Base-by-base conservation (phyloP, 2,113 vertebrate genomes). In the Peromyscus leucopus region DNA sequence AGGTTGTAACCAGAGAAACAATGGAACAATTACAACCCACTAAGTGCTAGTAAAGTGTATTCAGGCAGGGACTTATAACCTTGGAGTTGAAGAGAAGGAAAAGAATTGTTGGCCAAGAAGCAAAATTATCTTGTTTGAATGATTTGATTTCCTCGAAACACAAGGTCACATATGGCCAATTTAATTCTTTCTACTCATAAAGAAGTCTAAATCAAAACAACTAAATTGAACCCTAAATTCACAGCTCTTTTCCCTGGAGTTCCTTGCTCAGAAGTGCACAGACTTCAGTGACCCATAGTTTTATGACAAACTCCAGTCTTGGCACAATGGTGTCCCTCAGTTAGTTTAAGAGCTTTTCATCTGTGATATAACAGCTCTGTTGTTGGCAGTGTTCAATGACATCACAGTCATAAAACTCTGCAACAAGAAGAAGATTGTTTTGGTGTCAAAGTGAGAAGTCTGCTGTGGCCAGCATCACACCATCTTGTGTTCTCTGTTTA, bases 371-470 rank as follows among this genome's bases (percentile, higher is more conserved):
- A 93, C 97, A 91, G 88, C 48, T 82, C 92, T 95, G 95, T 96
- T 98, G 96, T 98, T 91, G 61, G 78, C 90, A 96, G 93, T 0
- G 0, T 24, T 90, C 67, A 12, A 59, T 98, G 97, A 97, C 97
- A 97, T 98, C 96, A 97, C n/a, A 76, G 96, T 76, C 89, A 91
- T 97, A 97, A 97, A 98, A 96, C 74, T 89, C 80, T 92, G 89
- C 91, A 97, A 97, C 96, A 98, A 96, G 86, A 94, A 78, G 88
- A 94, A 96, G 93, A 97, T 63, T 96, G 95, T 97, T 82, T 91
- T 71, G 55, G 82, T 89, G 92, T 84, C 9, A 28, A 94, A 92
- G 92, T 76, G 95, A 51, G 94, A 91, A 74, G 65, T 91, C 61
- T 39, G 86, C 90, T 3, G 15, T 63, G 48, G 75, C 89, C 92